Base-by-base conservation (phyloP, 2,797 vertebrate genomes). In the Gymnopithys bicolor region DNA sequence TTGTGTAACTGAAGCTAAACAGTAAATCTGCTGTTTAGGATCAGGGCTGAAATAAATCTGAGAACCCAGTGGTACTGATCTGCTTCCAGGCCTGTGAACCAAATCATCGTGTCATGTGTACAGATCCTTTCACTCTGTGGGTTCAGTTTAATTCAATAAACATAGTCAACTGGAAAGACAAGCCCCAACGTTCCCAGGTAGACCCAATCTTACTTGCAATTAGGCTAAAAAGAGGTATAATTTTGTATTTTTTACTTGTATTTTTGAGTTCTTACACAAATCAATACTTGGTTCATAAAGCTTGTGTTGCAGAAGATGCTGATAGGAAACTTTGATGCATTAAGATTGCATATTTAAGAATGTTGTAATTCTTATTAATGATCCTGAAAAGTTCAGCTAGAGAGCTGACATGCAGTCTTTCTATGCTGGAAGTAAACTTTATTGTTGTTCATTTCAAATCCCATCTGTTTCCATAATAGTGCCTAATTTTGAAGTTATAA, bases 381-480 rank as follows among this genome's bases (percentile, higher is more conserved):
- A 86, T 79, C 45, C 22, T 84, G 74, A 86, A 90, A 91, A 93
- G 66, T 95, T 96, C 93, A 91, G 69, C 69, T 87, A 58, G 83
- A 93, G 70, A 96, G 82, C 63, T 84, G 45, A 82, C 87, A 94
- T 64, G 76, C 69, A 96, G 92, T 67, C 89, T 92, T 96, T 94
- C 92, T 81, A 69, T 91, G 91, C 60, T 95, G 96, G 89, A 96
- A 95, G 81, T 96, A 93, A 95, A 93, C 76, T 96, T 96, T 95
- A 96, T 95, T 96, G 94, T 89, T 96, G 87, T 77, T 97, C 86
- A 96, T 97, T 97, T 97, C 76, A 94, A 94, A 94, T 82, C 87
- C 95, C 97, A 96, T 97, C 96, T 96, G 96, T 94, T 97, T 96
- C 71, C 45, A 88, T 93, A 95, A 89, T 82, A 60, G 32, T 86